Evolutionary conservation across 2,888 invertebrate genomes (phyloP).

Genomic region (Ecliptopera silaceata): DNA sequence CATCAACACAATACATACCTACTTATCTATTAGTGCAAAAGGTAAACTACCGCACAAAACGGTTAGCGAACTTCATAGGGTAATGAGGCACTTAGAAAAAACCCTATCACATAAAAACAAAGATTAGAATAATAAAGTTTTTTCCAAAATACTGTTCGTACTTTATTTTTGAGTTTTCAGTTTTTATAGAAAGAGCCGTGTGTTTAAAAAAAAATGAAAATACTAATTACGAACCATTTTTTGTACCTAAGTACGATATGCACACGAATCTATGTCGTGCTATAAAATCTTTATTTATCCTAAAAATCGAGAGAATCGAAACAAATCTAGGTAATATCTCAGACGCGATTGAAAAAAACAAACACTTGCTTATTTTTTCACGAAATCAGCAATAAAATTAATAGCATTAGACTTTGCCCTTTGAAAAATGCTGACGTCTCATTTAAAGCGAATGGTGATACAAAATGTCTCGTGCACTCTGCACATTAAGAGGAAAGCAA

Average conservation of each 20-base stretch:
- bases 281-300: no score
- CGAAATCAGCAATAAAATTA: conserved; percentile 18
- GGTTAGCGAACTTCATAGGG: conserved; percentile 3
- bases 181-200: no score
- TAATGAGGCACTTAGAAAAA: conserved; percentile 3
- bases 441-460: conserved; percentile 16
- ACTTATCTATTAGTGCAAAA: conserved; percentile 8
- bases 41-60: conserved; percentile 6
- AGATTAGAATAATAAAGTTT: no score
- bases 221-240: no score
- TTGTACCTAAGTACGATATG: no score
- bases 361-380: background rate
- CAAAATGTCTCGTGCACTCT: conserved; percentile 13
- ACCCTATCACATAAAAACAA: background rate
- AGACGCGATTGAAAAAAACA: background rate
- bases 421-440: conserved; percentile 21
- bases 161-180: no score
- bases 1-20: conserved; percentile 18
- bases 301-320: no score
- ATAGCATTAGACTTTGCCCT: conserved; percentile 25
- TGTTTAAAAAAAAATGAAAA: no score
- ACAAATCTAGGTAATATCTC: background rate
- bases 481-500: no score
- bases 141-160: no score
- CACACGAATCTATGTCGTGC: no score